Evolutionary conservation across 92 coral and sea anemone species (phyloP), one percentile per base, ranked within the genome.

Genomic region (Phenganax stokvisi): DNA sequence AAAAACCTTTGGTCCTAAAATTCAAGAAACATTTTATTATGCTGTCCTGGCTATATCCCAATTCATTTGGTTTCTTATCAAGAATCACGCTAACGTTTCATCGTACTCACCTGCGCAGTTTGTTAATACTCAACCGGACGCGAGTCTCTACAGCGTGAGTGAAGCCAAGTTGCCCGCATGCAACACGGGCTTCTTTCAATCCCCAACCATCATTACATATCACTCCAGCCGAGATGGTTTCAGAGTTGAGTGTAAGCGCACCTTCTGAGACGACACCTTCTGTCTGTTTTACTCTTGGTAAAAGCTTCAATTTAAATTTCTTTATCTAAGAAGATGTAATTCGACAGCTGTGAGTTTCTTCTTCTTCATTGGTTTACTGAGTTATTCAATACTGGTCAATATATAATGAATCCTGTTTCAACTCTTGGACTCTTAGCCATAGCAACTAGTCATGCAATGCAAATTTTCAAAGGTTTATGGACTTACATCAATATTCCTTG

Each of bases 151-250:
- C 62, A 30, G 89, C 87, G 31, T 84, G 84, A 54, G 91, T 88
- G 66, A 88, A 94, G 37, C 98, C 98, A 53, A 94, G 96, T 84
- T 92, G 88, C 12, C 98, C 98, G 80, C 98, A 94, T 54, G 92
- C 85, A 59, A 94, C 97, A 81, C 85, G 85, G 72, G 90, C 72
- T 84, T 93, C 91, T 30, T 54, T 77, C 7, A 80, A 72, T 8
- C 85, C 87, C 97, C 97, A 93, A 12, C 85, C 83, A n/a, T 90
- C 84, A 9, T 90, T 80, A 71, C 97, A 93, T 54, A 89, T 87
- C 54, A 59, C 72, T 7, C 97, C 97, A 90, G 93, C 87, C 10
- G 80, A 72, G 0, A 88, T 87, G 12, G 81, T 77, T 29, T 69
- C 83, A 16, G 83, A 79, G 54, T 86, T 77, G 4, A 94, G 88